Percentiles rank a stretch among this genome's conserved stretches.
Conservation (phyloP, 53 echinoderm and acorn worm genomes). For the Pentamera pediparva region DNA sequence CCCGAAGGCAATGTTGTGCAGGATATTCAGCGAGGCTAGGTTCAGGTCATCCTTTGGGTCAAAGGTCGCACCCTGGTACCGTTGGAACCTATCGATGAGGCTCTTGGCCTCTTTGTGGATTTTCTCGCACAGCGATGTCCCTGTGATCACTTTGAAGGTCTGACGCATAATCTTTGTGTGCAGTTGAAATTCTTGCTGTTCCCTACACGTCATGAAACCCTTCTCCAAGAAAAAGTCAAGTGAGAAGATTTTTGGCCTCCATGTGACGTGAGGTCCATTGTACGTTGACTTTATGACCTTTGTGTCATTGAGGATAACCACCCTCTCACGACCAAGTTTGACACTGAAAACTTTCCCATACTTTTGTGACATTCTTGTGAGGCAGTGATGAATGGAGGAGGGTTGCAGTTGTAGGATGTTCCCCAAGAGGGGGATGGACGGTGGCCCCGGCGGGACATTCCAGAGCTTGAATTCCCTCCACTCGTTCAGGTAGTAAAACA, state of each 20-base stretch:
- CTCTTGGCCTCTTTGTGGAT: constrained; percentile 69
- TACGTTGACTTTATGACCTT: constrained; percentile 79
- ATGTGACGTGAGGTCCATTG: constrained; percentile 85
- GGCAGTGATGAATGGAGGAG: constrained; percentile 67
- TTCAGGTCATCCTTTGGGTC: constrained; percentile 82
- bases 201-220: constrained; percentile 88
- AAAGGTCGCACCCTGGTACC: constrained; percentile 59
- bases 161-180: constrained; percentile 96
- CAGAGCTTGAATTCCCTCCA: constrained; percentile 53
- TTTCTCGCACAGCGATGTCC: constrained; percentile 72
- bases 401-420: constrained; percentile 81
- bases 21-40: constrained; percentile 86
- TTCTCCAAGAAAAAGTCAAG: constrained; percentile 87
- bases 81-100: constrained; percentile 59
- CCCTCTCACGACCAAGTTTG: constrained; percentile 81
- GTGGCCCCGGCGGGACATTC: constrained; percentile 73
- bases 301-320: constrained; percentile 76
- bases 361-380: constrained; percentile 56
- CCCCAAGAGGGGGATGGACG: constrained; percentile 82
- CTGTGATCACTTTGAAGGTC: constrained; percentile 78
- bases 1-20: constrained; percentile 96
- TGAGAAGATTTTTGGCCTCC: constrained; percentile 85
- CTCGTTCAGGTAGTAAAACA: constrained; percentile 71
- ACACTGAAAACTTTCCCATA: constrained; percentile 85
- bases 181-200: constrained; percentile 72